phyloP scores from a whole-genome alignment of 2,888 invertebrate genomes.

The Poecilus cupreus region DNA sequence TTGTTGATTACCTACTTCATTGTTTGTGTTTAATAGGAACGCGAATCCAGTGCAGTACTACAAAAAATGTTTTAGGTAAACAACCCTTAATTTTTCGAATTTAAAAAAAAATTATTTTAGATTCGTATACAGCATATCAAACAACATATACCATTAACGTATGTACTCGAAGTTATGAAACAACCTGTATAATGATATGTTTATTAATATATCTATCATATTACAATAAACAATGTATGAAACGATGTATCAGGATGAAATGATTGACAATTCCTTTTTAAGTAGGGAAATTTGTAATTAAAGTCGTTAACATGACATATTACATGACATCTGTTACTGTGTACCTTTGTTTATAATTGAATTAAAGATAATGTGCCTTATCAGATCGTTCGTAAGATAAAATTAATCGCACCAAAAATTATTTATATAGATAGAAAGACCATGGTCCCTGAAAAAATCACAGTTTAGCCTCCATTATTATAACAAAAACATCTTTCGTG shows the following conservation, averaged over 20 bases:
- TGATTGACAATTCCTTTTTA: not conserved
- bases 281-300: constrained; percentile 1
- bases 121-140: too few species aligned
- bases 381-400: constrained; percentile 46
- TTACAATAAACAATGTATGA: not conserved
- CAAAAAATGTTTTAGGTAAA: too few species aligned
- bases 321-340: constrained; percentile 50
- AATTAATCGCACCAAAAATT: constrained; percentile 48
- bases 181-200: too few species aligned
- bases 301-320: not conserved
- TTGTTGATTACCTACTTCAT: too few species aligned
- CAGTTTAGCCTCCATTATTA: constrained; percentile 17
- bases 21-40: too few species aligned
- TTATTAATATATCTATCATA: too few species aligned
- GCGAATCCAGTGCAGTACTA: too few species aligned
- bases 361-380: constrained; percentile 51
- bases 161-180: too few species aligned
- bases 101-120: too few species aligned
- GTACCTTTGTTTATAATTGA: constrained; percentile 55
- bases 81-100: too few species aligned
- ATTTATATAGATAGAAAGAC: constrained; percentile 38
- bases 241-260: not conserved
- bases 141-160: too few species aligned
- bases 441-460: constrained; percentile 35
- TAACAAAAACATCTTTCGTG: not conserved